Percentiles rank a stretch among this genome's conserved stretches.
phyloP scores from a whole-genome alignment of 2,888 invertebrate genomes.

The Meiosimyza decipiens region DNA sequence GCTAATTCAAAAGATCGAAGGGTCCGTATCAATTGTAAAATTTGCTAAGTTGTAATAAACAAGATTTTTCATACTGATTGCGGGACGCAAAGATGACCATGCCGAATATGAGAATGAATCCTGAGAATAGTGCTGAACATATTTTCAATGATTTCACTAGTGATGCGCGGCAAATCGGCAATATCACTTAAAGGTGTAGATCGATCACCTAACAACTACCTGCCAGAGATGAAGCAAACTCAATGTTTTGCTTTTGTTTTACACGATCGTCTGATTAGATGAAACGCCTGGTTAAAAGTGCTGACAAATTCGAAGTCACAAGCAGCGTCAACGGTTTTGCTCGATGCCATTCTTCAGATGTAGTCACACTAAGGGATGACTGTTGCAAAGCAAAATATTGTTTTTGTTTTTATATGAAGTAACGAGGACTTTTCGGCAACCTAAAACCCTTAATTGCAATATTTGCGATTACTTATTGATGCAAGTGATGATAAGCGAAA shows the following conservation, averaged over 20 bases:
- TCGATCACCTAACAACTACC: too few species aligned
- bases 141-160: too few species aligned
- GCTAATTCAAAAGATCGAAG: background rate
- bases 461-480: too few species aligned
- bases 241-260: slow-evolving; percentile 38
- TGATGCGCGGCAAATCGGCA: slow-evolving; percentile 47
- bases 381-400: slow-evolving; percentile 46
- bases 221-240: too few species aligned
- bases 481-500: too few species aligned
- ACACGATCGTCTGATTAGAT: slow-evolving; percentile 57
- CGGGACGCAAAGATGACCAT: slow-evolving; percentile 46
- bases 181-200: too few species aligned
- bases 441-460: too few species aligned
- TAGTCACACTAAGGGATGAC: slow-evolving; percentile 48
- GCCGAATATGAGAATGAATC: slow-evolving; percentile 49
- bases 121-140: too few species aligned
- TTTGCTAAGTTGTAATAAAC: slow-evolving; percentile 62
- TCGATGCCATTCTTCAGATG: slow-evolving; percentile 17
- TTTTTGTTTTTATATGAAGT: background rate
- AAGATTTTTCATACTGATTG: slow-evolving; percentile 56
- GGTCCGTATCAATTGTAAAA: slow-evolving; percentile 50
- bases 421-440: too few species aligned
- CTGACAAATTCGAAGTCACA: slow-evolving; percentile 58
- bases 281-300: slow-evolving; percentile 45
- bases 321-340: too few species aligned